Evolutionary conservation across 2,113 vertebrate species (phyloP), one percentile per base, ranked within the genome.

Genomic region (Alces alces): DNA sequence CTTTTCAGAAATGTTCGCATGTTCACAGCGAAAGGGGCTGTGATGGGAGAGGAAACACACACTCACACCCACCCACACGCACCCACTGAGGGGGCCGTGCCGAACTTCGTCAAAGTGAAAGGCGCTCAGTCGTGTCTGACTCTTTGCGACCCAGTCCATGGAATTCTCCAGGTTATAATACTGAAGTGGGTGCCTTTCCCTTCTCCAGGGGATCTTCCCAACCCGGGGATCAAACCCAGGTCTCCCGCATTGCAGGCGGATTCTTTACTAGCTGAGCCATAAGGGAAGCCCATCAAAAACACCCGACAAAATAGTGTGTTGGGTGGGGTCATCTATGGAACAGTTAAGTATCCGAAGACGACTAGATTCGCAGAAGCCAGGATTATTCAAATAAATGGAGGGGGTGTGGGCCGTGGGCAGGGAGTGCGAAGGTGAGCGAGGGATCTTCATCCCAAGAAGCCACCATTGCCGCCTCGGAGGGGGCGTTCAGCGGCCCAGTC

Each of bases 41-140:
- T 36, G 28, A 28, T 12, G 3, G 13, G 19, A 27, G 9, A 33
- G 5, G 9, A 19, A 30, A 8, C 28, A 3, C 21, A 16, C 45
- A 33, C 28, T 19, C 28, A 47, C 47, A 52, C 19, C 33, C 23
- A 36, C 15, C 11, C 28, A 47, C 47, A 52, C 19, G 19, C 23
- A 36, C 15, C 11, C 19, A 16, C 0, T 7, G 33, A 86, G 5
- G 39, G 47, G 36, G 43, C 1, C 12, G 0, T 92, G 52, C 47
- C 0, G 1, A 73, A 14, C 33, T 11, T 43, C 83, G 19, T 19
- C 21, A 57, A 79, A 86, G n/a, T 39, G 66, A 39, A 70, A 36
- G 66, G 36, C n/a, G 64, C 33, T 66, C 64, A 19, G 33, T n/a
- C 33, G 19, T 25, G 55, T 57, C 64, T 4, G n/a, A 70, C n/a